Percentiles rank a stretch among this genome's conserved stretches.
Evolutionary conservation across 2,888 invertebrate species (phyloP).

Genomic region (Drosophila mulleri): DNA sequence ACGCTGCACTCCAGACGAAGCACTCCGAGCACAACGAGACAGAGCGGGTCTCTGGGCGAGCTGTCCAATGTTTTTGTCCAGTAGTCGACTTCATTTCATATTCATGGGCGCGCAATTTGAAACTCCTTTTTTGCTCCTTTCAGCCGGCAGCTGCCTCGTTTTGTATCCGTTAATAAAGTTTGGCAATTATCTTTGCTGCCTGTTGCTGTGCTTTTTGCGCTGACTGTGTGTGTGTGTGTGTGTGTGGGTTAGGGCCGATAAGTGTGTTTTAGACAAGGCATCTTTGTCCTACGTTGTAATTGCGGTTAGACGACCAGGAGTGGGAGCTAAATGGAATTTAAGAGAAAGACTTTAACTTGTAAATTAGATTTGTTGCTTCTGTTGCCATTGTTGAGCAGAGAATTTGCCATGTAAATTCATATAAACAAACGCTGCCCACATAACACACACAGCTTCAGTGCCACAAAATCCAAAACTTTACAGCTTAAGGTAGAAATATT

Average conservation of each 20-base stretch:
- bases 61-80: slow-evolving; percentile 24
- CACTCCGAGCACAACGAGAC: slow-evolving; percentile 1
- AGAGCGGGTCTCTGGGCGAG: slow-evolving; percentile 11
- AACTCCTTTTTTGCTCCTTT: slow-evolving; percentile 50
- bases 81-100: slow-evolving; percentile 68
- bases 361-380: neutral
- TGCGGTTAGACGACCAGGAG: slow-evolving; percentile 4
- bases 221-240: neutral
- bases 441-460: no score
- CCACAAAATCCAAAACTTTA: neutral
- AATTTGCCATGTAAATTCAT: neutral
- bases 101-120: slow-evolving; percentile 63
- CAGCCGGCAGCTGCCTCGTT: slow-evolving; percentile 12
- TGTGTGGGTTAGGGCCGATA: neutral
- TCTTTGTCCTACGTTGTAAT: slow-evolving; percentile 23
- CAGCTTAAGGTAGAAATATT: slow-evolving; percentile 5
- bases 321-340: slow-evolving; percentile 23
- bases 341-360: neutral
- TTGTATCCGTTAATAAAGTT: slow-evolving; percentile 72
- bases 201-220: slow-evolving; percentile 60
- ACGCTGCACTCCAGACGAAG: slow-evolving; percentile 5
- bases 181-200: slow-evolving; percentile 75
- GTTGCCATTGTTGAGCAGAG: neutral
- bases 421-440: neutral
- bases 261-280: slow-evolving; percentile 15